Evolutionary conservation across 2,888 invertebrate species (phyloP).

Genomic region (Mythimna vitellina): DNA sequence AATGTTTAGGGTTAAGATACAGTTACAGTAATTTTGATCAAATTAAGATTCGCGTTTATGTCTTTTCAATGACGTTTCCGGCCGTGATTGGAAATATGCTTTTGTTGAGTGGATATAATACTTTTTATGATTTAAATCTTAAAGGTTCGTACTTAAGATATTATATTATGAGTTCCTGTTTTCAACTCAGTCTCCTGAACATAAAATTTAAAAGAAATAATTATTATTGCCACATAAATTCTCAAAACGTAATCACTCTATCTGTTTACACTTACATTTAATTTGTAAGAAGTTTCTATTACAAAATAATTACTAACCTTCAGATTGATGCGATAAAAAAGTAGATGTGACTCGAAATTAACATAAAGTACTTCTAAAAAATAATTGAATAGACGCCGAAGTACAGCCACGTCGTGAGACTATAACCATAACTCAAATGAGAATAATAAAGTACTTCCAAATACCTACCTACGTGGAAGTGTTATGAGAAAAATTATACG

Average conservation of each 20-base stretch:
- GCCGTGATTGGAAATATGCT: slow-evolving; percentile 37
- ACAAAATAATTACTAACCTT: slow-evolving; percentile 64
- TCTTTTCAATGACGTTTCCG: slow-evolving; percentile 76
- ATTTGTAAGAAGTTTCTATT: slow-evolving; percentile 58
- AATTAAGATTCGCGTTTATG: slow-evolving; percentile 73
- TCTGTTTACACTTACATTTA: slow-evolving; percentile 62
- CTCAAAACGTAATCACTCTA: slow-evolving; percentile 45
- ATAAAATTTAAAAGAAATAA: slow-evolving; percentile 42
- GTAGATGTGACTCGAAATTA: slow-evolving; percentile 52
- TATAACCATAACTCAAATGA: slow-evolving; percentile 79
- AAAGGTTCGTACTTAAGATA: background rate
- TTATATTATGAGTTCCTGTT: slow-evolving; percentile 8
- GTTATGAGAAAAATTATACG: slow-evolving; percentile 82
- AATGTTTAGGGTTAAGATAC: slow-evolving; percentile 39
- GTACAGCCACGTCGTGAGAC: slow-evolving; percentile 67
- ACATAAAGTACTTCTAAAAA: slow-evolving; percentile 58
- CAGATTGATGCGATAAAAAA: slow-evolving; percentile 59
- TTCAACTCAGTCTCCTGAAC: slow-evolving; percentile 22
- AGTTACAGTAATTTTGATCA: slow-evolving; percentile 48
- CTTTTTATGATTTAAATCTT: slow-evolving; percentile 17
- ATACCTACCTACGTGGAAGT: slow-evolving; percentile 71
- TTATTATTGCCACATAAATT: slow-evolving; percentile 60
- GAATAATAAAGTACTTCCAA: slow-evolving; percentile 74
- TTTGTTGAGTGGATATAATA: slow-evolving; percentile 33
- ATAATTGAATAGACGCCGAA: slow-evolving; percentile 50